These are phyloP conservation scores for Ctenoplectra terminalis DNA, from an alignment of 1,140 invertebrate genomes.

Conservation along the genomic window DNA sequence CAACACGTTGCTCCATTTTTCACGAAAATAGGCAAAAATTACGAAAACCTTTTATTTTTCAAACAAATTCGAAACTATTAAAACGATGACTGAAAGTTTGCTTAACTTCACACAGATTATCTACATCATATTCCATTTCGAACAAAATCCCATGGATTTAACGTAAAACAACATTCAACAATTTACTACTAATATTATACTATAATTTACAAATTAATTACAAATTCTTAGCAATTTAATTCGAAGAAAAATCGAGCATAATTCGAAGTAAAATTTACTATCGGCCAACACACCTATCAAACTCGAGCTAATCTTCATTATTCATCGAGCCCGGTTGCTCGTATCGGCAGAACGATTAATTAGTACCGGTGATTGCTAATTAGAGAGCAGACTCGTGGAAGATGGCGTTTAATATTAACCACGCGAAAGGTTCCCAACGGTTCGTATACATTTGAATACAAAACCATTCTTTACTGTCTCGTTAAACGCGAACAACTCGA, in stretches of 20 bases:
- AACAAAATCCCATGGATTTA: no score
- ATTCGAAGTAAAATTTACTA: not conserved
- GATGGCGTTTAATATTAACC: not conserved
- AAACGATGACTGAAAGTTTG: no score
- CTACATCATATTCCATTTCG: no score
- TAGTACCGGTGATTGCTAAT: slow-evolving; percentile 8
- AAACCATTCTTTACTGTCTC: not conserved
- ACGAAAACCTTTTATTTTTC: no score
- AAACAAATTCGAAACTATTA: no score
- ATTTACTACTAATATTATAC: not conserved
- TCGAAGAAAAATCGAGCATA: not conserved
- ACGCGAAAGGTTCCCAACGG: not conserved
- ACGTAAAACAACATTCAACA: no score
- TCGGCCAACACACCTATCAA: not conserved
- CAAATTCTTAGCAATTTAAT: not conserved
- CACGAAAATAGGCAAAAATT: no score
- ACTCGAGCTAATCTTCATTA: not conserved
- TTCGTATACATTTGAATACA: not conserved
- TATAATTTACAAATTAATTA: not conserved
- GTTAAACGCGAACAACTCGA: not conserved
- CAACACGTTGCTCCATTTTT: no score
- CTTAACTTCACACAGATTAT: no score
- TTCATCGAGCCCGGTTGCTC: not conserved
- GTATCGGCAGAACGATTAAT: slow-evolving; percentile 1
- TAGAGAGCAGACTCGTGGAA: not conserved